Conservation (phyloP, 2,797 vertebrate genomes). For the Pseudopleuronectes americanus region DNA sequence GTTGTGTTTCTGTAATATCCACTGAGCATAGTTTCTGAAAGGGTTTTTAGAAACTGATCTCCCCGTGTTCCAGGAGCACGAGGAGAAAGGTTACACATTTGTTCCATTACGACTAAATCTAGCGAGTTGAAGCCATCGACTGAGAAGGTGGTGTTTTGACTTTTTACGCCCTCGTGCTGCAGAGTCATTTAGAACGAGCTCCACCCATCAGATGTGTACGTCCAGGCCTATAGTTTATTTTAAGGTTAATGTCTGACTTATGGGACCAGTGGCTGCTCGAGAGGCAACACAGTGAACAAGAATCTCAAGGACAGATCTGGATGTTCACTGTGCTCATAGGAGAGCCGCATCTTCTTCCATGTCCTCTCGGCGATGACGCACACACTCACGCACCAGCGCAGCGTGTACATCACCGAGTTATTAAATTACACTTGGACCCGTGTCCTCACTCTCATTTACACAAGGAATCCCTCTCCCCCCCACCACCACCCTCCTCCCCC, state of each 20-base stretch:
- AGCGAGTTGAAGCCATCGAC: neutral
- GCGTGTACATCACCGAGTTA: slow-evolving; percentile 30
- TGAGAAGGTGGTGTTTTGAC: neutral
- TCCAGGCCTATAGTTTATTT: neutral
- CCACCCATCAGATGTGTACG: neutral
- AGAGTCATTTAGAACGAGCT: neutral
- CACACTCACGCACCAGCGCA: slow-evolving; percentile 33
- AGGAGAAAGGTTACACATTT: neutral
- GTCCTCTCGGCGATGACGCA: slow-evolving; percentile 30
- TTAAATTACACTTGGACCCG: slow-evolving; percentile 60
- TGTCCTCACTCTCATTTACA: slow-evolving; percentile 54
- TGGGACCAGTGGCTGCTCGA: no score
- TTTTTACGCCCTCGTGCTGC: no score
- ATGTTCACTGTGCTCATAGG: neutral
- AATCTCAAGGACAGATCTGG: neutral
- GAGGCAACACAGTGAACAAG: neutral
- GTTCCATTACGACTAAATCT: neutral
- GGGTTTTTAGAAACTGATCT: neutral
- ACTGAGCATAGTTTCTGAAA: neutral
- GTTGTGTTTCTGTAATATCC: neutral
- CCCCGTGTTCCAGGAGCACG: neutral
- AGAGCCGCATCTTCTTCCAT: slow-evolving; percentile 26
- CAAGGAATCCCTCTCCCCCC: slow-evolving; percentile 57
- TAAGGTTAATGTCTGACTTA: neutral
- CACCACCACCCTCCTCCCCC: neutral